phyloP scores from a whole-genome alignment of 2,113 vertebrate species.

The Vanacampus margaritifer region DNA sequence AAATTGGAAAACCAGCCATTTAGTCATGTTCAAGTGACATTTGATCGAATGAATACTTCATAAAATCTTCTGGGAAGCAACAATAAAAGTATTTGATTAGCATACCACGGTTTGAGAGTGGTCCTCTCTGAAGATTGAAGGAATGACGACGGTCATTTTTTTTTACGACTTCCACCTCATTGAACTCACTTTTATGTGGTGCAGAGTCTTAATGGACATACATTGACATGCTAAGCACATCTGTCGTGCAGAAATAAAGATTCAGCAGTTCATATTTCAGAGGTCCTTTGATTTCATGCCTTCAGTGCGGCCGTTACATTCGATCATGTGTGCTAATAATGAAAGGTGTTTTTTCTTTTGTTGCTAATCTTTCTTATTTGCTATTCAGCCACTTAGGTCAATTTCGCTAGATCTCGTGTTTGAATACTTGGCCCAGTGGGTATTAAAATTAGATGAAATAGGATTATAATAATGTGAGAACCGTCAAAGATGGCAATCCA shows the following conservation, averaged over 20 bases:
- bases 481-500: slow-evolving; percentile 47
- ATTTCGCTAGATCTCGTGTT: slow-evolving; percentile 63
- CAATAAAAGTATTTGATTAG: not conserved
- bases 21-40: too few species aligned
- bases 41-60: too few species aligned
- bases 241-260: slow-evolving; percentile 9
- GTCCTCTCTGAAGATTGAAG: slow-evolving; percentile 18
- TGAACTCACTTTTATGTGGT: slow-evolving; percentile 30
- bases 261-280: slow-evolving; percentile 57
- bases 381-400: slow-evolving; percentile 63
- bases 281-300: slow-evolving; percentile 44
- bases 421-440: slow-evolving; percentile 58
- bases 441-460: slow-evolving; percentile 75
- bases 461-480: slow-evolving; percentile 64
- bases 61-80: not conserved
- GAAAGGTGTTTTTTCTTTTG: slow-evolving; percentile 61
- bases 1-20: too few species aligned
- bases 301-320: slow-evolving; percentile 49
- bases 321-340: slow-evolving; percentile 62
- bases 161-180: slow-evolving; percentile 30
- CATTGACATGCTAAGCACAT: slow-evolving; percentile 37
- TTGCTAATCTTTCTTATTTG: slow-evolving; percentile 66
- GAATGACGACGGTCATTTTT: slow-evolving; percentile 23
- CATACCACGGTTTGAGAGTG: not conserved
- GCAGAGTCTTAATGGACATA: slow-evolving; percentile 21